These are phyloP conservation scores for Murina feae DNA, from an alignment of 2,113 vertebrate species.

Conservation along the genomic window DNA sequence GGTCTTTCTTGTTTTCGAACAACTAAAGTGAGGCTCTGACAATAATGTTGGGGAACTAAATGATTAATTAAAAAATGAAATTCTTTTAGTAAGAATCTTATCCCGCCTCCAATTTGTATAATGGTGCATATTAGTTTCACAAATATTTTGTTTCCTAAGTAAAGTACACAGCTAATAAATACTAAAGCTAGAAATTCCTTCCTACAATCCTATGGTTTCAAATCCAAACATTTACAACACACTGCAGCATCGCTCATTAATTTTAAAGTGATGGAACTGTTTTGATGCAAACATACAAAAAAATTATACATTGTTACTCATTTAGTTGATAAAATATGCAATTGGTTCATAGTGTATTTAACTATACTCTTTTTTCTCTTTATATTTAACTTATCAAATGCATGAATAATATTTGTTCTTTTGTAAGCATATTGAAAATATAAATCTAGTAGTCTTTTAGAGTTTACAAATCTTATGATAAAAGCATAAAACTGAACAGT, in stretches of 20 bases:
- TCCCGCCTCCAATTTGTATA: background rate
- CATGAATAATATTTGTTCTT: background rate
- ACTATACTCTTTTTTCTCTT: background rate
- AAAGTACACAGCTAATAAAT: background rate
- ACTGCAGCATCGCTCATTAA: background rate
- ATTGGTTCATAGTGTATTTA: background rate
- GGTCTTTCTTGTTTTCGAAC: background rate
- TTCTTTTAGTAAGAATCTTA: background rate
- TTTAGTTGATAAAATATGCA: slow-evolving; percentile 11
- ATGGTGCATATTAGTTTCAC: background rate
- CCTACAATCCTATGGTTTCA: background rate
- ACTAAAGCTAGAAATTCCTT: background rate
- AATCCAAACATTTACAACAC: background rate
- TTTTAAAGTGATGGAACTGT: background rate
- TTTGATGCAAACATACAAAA: background rate
- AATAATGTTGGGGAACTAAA: background rate
- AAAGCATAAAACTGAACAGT: background rate
- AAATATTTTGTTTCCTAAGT: background rate
- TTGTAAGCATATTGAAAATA: background rate
- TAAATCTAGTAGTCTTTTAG: background rate
- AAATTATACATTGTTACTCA: background rate
- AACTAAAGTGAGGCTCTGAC: background rate
- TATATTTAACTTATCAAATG: background rate
- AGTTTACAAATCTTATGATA: background rate
- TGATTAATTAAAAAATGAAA: background rate